Percentiles rank a stretch among this genome's conserved stretches.
Conservation (phyloP, 2,797 vertebrate genomes). For the Hydrophis major region DNA sequence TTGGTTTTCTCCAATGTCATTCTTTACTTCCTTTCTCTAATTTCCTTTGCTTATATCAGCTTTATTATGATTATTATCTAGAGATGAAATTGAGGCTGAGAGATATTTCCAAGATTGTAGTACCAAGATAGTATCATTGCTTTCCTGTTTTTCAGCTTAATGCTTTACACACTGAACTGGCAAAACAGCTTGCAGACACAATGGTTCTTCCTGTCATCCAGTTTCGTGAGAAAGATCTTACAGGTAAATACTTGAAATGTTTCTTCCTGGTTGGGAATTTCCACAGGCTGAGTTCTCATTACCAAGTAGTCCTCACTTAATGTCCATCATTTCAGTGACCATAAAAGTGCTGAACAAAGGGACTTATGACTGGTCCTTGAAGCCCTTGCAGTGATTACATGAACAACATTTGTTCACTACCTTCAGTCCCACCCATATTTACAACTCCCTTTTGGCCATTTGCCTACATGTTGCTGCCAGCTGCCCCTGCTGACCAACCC, state of each 20-base stretch:
- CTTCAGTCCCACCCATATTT: not conserved
- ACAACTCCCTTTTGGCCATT: not conserved
- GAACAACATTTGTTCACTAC: not conserved
- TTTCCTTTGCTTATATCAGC: not conserved
- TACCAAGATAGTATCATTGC: not conserved
- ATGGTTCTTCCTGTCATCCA: constrained; percentile 97
- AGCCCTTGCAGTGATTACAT: not conserved
- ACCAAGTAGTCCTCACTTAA: not conserved
- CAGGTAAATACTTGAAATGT: constrained; percentile 77
- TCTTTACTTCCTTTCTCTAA: not conserved
- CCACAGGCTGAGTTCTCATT: not conserved
- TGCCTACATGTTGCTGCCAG: not conserved
- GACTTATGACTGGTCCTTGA: not conserved
- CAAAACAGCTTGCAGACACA: constrained; percentile 91
- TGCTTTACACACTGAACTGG: constrained; percentile 86
- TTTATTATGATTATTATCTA: not conserved
- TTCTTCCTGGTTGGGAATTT: not conserved
- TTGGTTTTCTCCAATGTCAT: not conserved
- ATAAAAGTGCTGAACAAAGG: not conserved
- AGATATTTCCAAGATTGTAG: not conserved
- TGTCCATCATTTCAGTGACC: not conserved
- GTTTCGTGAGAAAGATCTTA: constrained; percentile 97
- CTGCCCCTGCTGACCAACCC: not conserved
- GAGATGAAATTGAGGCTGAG: not conserved
- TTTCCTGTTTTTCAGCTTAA: constrained; percentile 83